Percentiles rank a stretch among this genome's conserved stretches.
phyloP scores from a whole-genome alignment of 2,113 vertebrate genomes.

The Thalassarche chlororhynchos region DNA sequence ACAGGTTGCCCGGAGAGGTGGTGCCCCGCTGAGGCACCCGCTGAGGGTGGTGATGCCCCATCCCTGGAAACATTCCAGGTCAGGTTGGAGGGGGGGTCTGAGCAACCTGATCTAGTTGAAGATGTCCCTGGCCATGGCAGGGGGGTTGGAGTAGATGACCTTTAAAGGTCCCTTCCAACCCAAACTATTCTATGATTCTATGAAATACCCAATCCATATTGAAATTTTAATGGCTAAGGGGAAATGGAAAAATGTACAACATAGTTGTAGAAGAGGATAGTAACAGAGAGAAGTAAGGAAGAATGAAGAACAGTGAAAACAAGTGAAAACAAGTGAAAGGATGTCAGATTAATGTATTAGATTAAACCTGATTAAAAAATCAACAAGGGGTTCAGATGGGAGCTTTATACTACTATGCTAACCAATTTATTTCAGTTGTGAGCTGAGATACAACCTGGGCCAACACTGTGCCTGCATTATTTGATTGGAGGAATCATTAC shows the following conservation, averaged over 20 bases:
- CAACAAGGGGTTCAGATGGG: not conserved
- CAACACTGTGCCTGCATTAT: not conserved
- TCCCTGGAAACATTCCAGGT: too few species aligned
- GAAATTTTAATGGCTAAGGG: not conserved
- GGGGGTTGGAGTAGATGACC: too few species aligned
- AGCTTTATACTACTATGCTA: not conserved
- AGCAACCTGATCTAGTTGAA: too few species aligned
- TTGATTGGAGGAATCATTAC: not conserved
- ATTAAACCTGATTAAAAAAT: conserved; percentile 22
- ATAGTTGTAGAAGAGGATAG: not conserved
- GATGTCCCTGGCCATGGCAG: too few species aligned
- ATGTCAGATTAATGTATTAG: not conserved
- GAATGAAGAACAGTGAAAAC: not conserved
- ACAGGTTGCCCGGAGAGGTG: too few species aligned
- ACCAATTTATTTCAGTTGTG: not conserved
- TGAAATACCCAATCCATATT: not conserved
- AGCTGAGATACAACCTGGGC: not conserved
- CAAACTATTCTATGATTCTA: too few species aligned
- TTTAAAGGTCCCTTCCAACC: too few species aligned
- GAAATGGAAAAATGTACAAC: not conserved
- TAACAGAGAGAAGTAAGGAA: conserved; percentile 7
- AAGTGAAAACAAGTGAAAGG: not conserved
- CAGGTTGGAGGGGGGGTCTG: too few species aligned
- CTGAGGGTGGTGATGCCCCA: too few species aligned
- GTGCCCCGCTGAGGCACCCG: too few species aligned